Conservation (phyloP, 2,888 invertebrate genomes). For the Maniola hyperantus region DNA sequence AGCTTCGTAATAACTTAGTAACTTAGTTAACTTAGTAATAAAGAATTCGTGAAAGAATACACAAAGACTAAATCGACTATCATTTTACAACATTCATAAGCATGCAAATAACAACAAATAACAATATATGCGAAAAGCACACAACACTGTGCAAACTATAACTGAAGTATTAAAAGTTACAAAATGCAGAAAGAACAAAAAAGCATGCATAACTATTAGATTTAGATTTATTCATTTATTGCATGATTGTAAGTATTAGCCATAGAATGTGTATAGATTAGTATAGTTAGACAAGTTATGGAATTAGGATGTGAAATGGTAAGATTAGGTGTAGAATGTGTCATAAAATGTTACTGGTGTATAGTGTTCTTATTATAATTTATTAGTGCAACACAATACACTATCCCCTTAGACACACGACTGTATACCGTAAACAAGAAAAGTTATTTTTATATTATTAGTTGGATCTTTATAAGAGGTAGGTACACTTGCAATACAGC, state of each 20-base stretch:
- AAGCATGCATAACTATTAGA: constrained; percentile 24
- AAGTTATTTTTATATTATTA: not conserved
- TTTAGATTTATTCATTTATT: too few species aligned
- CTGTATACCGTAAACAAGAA: not conserved
- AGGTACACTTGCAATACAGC: not conserved
- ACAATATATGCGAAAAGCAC: constrained; percentile 22
- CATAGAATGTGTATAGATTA: not conserved
- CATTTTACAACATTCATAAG: constrained; percentile 5
- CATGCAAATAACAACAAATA: constrained; percentile 24
- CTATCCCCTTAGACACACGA: not conserved
- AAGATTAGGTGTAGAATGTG: not conserved
- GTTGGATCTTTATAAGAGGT: not conserved
- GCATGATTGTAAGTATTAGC: too few species aligned
- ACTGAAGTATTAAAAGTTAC: constrained; percentile 19
- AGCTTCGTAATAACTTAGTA: too few species aligned
- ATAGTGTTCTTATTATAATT: not conserved
- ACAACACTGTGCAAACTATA: constrained; percentile 29
- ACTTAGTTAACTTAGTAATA: too few species aligned
- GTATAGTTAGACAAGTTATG: not conserved
- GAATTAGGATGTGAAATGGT: not conserved
- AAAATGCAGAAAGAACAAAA: constrained; percentile 16
- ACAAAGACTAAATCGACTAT: not conserved
- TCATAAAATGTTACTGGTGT: not conserved
- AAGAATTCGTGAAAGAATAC: not conserved
- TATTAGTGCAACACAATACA: not conserved